Conservation (phyloP, 2,113 vertebrate species). For the Onychorhynchus coronatus region DNA sequence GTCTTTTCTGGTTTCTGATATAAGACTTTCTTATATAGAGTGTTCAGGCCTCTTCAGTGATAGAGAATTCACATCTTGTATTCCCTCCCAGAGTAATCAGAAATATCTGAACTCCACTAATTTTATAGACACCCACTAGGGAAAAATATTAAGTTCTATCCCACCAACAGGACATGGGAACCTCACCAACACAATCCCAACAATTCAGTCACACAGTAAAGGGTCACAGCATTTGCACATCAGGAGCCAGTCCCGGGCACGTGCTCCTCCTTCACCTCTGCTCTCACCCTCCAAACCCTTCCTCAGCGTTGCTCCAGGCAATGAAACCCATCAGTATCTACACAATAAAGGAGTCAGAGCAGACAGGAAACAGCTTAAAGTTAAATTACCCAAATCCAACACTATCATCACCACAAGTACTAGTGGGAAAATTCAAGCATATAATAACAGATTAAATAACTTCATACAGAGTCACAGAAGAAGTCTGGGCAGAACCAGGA, state of each 20-base stretch:
- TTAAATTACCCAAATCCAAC: not conserved
- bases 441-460: not conserved
- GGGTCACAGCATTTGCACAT: rapidly evolving
- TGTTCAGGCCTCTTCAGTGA: not conserved
- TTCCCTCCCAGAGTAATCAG: not conserved
- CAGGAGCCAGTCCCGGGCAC: not conserved
- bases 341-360: not conserved
- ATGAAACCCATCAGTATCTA: not conserved
- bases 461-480: not conserved
- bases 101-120: not conserved
- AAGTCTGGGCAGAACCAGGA: not conserved
- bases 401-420: rapidly evolving
- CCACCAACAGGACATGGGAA: not conserved
- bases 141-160: not conserved
- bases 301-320: not conserved
- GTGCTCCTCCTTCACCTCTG: not conserved
- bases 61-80: not conserved
- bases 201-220: not conserved
- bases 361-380: not conserved
- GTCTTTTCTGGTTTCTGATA: not conserved
- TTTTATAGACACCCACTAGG: not conserved
- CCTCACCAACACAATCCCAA: not conserved
- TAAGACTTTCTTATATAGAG: not conserved
- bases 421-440: not conserved
- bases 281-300: not conserved